Conservation (phyloP, 2,113 vertebrate species). For the Cervus canadensis region DNA sequence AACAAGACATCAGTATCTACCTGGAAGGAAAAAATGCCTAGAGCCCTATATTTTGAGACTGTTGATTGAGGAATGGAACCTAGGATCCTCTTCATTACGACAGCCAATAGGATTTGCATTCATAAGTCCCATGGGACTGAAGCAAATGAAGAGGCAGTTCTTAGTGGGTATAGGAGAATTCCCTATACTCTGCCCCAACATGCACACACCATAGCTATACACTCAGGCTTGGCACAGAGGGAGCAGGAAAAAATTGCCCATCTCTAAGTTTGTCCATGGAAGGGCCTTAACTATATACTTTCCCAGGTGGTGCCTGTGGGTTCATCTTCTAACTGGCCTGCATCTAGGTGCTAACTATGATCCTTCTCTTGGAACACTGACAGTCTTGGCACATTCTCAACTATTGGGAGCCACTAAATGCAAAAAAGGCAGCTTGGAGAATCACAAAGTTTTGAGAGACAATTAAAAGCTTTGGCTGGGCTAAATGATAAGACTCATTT, state of each 20-base stretch:
- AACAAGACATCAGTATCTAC: neutral
- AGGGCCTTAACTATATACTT: neutral
- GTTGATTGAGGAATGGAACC: neutral
- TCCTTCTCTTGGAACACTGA: neutral
- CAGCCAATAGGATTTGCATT: neutral
- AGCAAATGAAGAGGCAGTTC: neutral
- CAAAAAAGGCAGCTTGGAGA: neutral
- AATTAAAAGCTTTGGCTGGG: neutral
- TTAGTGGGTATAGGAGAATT: neutral
- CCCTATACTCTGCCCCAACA: neutral
- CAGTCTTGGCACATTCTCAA: neutral
- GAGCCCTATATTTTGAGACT: neutral
- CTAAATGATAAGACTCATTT: neutral
- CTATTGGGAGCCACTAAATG: neutral
- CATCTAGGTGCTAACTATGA: neutral
- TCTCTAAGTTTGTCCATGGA: neutral
- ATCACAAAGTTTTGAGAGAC: neutral
- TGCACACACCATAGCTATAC: neutral
- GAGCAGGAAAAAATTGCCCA: neutral
- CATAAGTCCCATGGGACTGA: neutral
- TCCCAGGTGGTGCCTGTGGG: neutral
- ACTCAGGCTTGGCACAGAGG: neutral
- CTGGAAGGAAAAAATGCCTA: neutral
- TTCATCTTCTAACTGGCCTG: neutral
- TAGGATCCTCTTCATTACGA: neutral